Evolutionary conservation across 2,797 vertebrate species (phyloP), one percentile per base, ranked within the genome.

Genomic region (Lemur catta): DNA sequence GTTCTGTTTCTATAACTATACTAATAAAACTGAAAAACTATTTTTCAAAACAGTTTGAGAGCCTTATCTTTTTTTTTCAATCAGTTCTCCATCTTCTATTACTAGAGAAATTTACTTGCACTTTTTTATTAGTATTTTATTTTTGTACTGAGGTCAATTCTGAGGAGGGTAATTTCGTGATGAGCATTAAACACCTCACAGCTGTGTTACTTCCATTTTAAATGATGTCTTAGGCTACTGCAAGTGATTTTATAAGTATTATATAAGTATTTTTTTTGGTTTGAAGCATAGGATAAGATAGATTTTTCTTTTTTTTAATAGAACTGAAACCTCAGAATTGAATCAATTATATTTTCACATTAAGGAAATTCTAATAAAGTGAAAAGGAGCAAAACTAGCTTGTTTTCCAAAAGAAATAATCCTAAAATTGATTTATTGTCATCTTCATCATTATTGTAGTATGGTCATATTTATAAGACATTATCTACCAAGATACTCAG

Each of bases 391-490:
- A 79, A 91, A 85, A 84, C 87, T 65, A 80, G 28, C 10, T 61
- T n/a, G 48, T 91, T 97, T 92, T 85, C 61, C 89, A 94, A 97
- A 97, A 97, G 65, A 22, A 59, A 88, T 65, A 93, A 63, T 61
- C 26, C 14, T 96, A 94, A 97, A 94, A 48, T 41, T 84, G 35
- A 80, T 93, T 92, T 90, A 85, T 33, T 43, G 61, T 86, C 57
- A 94, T 92, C 20, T 93, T 2, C 55, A 92, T 41, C 63, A 96
- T 87, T 93, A 95, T 24, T 89, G 63, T 75, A 93, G 41, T 63
- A 18, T 94, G 35, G 55, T 57, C 22, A 82, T 81, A 79, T 69
- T 43, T 84, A 96, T 89, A 82, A 91, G 35, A 93, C 38, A 94
- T 3, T 7, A 52, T 87, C 15, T 96, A 89, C 35, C 35, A 97